Conservation (phyloP, 2,888 invertebrate species). For the Catonia carolina region DNA sequence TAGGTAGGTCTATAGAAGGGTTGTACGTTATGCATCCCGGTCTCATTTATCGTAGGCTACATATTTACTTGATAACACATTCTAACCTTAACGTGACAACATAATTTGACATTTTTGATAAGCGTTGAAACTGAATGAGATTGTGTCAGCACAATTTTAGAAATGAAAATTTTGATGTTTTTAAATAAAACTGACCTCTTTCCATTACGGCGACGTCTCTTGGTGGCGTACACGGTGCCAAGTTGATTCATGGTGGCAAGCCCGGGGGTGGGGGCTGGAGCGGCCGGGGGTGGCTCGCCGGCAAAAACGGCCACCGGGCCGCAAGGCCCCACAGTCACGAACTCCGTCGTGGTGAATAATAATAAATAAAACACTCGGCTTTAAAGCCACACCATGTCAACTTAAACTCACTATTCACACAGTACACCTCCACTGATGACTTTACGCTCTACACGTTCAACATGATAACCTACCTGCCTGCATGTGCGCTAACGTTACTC, state of each 20-base stretch:
- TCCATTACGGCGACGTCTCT: slow-evolving; percentile 88
- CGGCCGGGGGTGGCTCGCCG: slow-evolving; percentile 25
- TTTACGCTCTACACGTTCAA: neutral
- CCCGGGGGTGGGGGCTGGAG: slow-evolving; percentile 36
- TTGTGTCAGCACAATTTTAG: no score
- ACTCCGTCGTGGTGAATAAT: slow-evolving; percentile 23
- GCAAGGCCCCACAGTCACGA: slow-evolving; percentile 22
- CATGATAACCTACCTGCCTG: slow-evolving; percentile 4
- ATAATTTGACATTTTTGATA: no score
- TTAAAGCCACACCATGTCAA: slow-evolving; percentile 8
- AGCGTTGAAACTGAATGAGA: no score
- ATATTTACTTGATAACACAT: no score
- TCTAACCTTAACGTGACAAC: no score
- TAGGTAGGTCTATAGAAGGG: no score
- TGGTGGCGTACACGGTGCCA: slow-evolving; percentile 95
- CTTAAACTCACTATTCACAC: neutral
- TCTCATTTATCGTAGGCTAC: no score
- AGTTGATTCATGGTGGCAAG: slow-evolving; percentile 68
- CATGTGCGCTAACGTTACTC: slow-evolving; percentile 5
- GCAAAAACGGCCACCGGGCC: slow-evolving; percentile 14
- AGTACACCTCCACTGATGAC: neutral
- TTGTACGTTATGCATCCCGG: no score
- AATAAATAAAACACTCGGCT: neutral
- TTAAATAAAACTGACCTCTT: slow-evolving; percentile 73
- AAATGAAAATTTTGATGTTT: no score